Base-by-base conservation (phyloP, 1,140 invertebrate species). In the Pogonomyrmex californicus region DNA sequence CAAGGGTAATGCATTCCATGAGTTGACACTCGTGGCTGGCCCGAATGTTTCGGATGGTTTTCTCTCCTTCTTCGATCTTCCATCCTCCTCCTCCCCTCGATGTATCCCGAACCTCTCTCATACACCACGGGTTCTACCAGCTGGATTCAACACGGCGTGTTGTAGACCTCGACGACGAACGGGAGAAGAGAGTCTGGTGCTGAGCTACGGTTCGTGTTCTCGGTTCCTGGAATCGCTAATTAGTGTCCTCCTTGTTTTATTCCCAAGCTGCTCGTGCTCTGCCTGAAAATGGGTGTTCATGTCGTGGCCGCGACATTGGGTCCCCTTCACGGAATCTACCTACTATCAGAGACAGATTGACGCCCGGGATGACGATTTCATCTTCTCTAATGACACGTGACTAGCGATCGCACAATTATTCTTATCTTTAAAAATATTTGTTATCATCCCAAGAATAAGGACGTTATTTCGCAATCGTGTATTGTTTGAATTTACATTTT, bases 231-330 rank as follows among this genome's bases (percentile, higher is more conserved):
- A 93, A 93, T 93, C 93, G 92, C 93, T 93, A 93, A 93, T 93
- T 93, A 93, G 93, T 93, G 93, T 93, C 92, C 91, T 89, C 89
- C 93, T 90, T 92, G 92, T 93, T 93, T 93, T 94, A 93, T 94
- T 94, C 92, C 91, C 92, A 82, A 88, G 86, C 86, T 86, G 86
- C 68, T 63, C 87, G 86, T 89, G 76, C 85, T 79, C 70, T 41
- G 66, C 88, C 79, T 93, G 92, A 94, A 94, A 93, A 94, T 93
- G 91, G 91, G 91, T 90, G 91, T 87, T 78, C 89, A 73, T 77
- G 86, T 78, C 79, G 54, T 71, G 77, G 62, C 51, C 58, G 73
- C 76, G 77, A 78, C 85, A 54, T 60, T 75, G 56, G 2, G 56
- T 54, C n/a, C 54, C 49, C 49, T 70, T 56, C 23, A 30, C 12